Base-by-base conservation (phyloP, 2,797 vertebrate species). In the Percopsis omiscomaycus region DNA sequence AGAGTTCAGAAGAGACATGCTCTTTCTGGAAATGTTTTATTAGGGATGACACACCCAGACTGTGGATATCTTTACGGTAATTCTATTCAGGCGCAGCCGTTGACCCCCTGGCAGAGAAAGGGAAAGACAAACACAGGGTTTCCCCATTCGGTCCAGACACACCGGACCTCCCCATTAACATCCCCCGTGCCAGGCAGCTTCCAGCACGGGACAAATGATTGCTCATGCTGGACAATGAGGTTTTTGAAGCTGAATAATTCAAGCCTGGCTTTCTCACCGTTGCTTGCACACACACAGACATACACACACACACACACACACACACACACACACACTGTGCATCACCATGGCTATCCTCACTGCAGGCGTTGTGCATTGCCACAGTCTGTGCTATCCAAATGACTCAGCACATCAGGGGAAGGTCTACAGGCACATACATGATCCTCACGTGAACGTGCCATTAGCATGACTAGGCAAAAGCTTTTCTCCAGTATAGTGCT, bases 321-420 rank as follows among this genome's bases (percentile, higher is more conserved):
- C 59, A 51, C 30, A 28, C 46, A 29, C n/a, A 58, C 67, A 54
- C 61, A 64, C 77, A 76, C 74, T 74, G 74, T 83, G 61, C 77
- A 48, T 75, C 82, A 49, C 84, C 60, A 22, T 44, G 78, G 63
- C 30, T 37, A 37, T 37, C 6, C 32, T 37, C 32, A 3, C 5
- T 59, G 12, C 3, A 45, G 5, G 8, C 67, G 65, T 57, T 74
- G 79, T 81, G 66, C 64, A 50, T 16, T 55, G 57, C 0, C 79
- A 67, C 80, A 73, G 68, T 78, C 80, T 68, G 14, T 65, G 83
- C 75, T 81, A 75, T 78, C 75, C 13, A 68, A 69, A 54, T 89
- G 88, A 89, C 66, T 91, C 84, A 88, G 45, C 66, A 68, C 71
- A 71, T 74, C 62, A 78, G 70, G 75, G 73, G 10, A 4, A 2